Percentiles rank a stretch among this genome's conserved stretches.
Evolutionary conservation across 2,888 invertebrate species (phyloP).

Genomic region (Diarsia brunnea): DNA sequence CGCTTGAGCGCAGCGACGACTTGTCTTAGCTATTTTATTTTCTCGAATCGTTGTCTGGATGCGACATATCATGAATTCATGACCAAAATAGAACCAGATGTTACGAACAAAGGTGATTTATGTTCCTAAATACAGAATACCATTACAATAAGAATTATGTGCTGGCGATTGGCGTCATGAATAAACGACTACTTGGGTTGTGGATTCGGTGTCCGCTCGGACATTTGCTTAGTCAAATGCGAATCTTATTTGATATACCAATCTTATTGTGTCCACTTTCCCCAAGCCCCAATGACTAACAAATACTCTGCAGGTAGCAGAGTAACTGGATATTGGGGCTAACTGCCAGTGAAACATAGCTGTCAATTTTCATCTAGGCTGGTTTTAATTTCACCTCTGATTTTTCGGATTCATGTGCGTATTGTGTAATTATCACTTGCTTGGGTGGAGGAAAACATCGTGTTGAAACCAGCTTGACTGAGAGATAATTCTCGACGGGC

Average conservation of each 20-base stretch:
- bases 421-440: no score
- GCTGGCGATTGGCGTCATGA: background rate
- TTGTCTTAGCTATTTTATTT: constrained; percentile 15
- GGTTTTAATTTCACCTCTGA: no score
- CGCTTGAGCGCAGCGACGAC: constrained; percentile 4
- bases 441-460: no score
- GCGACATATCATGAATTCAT: constrained; percentile 9
- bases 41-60: background rate
- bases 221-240: background rate
- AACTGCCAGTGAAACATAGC: background rate
- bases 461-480: no score
- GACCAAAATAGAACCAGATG: constrained; percentile 13
- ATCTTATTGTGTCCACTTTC: no score
- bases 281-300: no score
- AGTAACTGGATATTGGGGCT: background rate
- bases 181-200: background rate
- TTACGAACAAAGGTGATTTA: background rate
- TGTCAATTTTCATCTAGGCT: no score
- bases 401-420: no score
- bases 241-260: background rate
- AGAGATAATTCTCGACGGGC: no score
- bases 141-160: background rate
- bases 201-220: background rate
- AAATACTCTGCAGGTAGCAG: no score
- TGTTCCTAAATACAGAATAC: constrained; percentile 2